Conservation (phyloP, 1,140 invertebrate species). For the Gonatopus flavifemur region DNA sequence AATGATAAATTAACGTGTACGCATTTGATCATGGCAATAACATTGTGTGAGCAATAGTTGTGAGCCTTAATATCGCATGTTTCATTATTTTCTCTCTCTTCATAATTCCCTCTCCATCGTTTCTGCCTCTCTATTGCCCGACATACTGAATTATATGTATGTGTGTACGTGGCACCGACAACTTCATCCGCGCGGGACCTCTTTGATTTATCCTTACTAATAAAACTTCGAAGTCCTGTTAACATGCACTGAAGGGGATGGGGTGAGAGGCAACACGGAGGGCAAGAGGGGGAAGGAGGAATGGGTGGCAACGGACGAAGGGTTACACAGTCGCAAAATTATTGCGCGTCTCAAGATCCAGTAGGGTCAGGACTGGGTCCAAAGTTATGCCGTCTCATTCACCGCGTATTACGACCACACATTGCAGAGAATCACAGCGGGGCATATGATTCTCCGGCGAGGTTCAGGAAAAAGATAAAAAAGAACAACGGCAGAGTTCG, state of each 20-base stretch:
- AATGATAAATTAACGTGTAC: conserved; percentile 37
- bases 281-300: conserved; percentile 9
- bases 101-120: conserved; percentile 17
- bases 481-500: conserved; percentile 17
- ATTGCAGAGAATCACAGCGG: conserved; percentile 49
- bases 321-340: conserved; percentile 19
- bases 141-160: conserved; percentile 33
- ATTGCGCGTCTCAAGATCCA: conserved; percentile 17
- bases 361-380: conserved; percentile 6
- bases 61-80: conserved; percentile 41
- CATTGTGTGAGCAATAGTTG: conserved; percentile 45
- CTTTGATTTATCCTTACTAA: conserved; percentile 59
- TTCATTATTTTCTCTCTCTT: conserved; percentile 25
- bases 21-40: conserved; percentile 34
- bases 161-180: conserved; percentile 44
- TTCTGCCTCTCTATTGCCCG: conserved; percentile 8
- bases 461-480: conserved; percentile 23
- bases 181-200: conserved; percentile 56
- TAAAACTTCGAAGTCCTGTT: conserved; percentile 55
- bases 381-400: conserved; percentile 36
- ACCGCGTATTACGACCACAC: conserved; percentile 46
- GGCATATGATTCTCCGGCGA: conserved; percentile 35
- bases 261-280: not conserved
- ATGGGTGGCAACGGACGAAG: conserved; percentile 2
- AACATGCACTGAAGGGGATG: conserved; percentile 37